Evolutionary conservation across 1,140 invertebrate genomes (phyloP).

Genomic region (Papilio xuthus): DNA sequence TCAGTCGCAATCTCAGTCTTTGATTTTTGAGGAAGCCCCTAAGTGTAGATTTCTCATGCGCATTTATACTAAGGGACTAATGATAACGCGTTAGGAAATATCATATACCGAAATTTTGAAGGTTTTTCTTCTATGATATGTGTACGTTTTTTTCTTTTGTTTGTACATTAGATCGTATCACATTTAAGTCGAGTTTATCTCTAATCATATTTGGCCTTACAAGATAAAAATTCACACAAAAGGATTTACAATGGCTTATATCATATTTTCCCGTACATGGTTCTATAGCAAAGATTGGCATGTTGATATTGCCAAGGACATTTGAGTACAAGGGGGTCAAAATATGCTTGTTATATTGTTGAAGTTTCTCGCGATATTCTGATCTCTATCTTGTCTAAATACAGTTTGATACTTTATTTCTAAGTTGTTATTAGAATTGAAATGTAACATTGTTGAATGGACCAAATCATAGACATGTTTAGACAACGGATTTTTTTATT

Average conservation of each 20-base stretch:
- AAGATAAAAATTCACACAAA: slow-evolving; percentile 8
- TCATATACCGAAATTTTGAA: not conserved
- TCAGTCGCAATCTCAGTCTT: too few species aligned
- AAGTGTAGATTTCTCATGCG: too few species aligned
- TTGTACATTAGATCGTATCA: not conserved
- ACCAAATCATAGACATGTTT: too few species aligned
- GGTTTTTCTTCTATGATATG: not conserved
- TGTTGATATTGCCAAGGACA: not conserved
- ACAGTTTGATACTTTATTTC: too few species aligned
- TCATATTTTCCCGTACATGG: slow-evolving; percentile 27
- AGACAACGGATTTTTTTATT: too few species aligned
- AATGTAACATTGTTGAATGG: too few species aligned
- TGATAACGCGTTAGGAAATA: too few species aligned
- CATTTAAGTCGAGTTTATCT: not conserved
- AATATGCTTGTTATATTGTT: slow-evolving; percentile 5
- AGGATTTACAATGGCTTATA: slow-evolving; percentile 8
- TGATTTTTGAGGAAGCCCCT: too few species aligned
- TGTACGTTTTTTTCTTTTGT: not conserved
- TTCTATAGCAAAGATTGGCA: not conserved
- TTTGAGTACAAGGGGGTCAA: not conserved
- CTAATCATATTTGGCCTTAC: slow-evolving; percentile 12
- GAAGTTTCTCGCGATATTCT: slow-evolving; percentile 5
- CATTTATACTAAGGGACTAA: too few species aligned
- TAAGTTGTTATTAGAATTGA: too few species aligned
- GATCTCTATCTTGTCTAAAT: not conserved